Evolutionary conservation across 2,113 vertebrate species (phyloP), one percentile per base, ranked within the genome.

Genomic region (Datnioides undecimradiatus): DNA sequence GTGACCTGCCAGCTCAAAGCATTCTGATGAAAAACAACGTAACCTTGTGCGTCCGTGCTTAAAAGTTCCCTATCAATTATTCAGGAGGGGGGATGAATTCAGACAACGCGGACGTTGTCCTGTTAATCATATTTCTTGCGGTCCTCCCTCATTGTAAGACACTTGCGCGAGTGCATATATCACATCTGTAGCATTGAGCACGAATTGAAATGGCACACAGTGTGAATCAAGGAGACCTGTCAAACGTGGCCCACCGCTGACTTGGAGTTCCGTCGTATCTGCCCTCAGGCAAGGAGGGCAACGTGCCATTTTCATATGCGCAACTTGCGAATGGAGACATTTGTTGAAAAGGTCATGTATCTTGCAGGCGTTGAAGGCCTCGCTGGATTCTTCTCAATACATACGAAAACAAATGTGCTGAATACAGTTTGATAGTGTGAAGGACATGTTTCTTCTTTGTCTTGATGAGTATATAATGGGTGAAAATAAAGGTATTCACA

Each of bases 231-330:
- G 48, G 14, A 1, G 29, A 63, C 12, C 25, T 57, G 31, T 67
- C 51, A 67, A 31, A 80, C 16, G 1, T 25, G n/a, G 11, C 19
- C 31, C 29, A 41, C 21, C 4, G 10, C 55, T 55, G 55, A 67
- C 57, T 76, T 21, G 31, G n/a, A 41, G 45, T 45, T 73, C 38
- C 25, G 66, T 80, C 73, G 73, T 21, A 67, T 65, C 71, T 82
- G 60, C 45, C 74, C 64, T 36, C 54, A 36, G 46, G 73, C 49
- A 1, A 55, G 36, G 34, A 83, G 51, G 34, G 27, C 8, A 38
- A 51, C 31, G 25, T 48, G 71, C 62, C 58, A 57, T 66, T 55
- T 52, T 83, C 38, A 57, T 41, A 41, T 19, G 3, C 27, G 43
- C 52, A 12, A 68, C 67, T 70, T 55, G 54, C n/a, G n/a, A n/a